A percentile compares a stretch with the other conserved stretches of the same genome.
phyloP scores from a whole-genome alignment of 2,797 vertebrate genomes.

The Naso thynnoides region DNA sequence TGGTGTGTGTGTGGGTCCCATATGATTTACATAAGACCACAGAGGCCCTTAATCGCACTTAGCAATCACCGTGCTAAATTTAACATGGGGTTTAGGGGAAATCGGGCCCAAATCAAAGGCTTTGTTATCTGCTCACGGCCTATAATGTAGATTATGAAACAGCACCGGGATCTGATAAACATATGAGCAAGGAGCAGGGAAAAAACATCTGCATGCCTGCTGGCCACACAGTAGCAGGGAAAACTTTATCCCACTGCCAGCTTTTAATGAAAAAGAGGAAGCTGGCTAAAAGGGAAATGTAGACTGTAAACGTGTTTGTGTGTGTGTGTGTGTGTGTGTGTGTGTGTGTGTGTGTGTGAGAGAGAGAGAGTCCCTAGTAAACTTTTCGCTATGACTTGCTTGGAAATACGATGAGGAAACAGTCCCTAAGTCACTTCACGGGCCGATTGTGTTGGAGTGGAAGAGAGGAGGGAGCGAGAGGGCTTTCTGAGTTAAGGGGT shows the following conservation, averaged over 20 bases:
- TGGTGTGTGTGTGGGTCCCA: conserved; percentile 65
- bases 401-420: conserved; percentile 67
- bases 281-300: conserved; percentile 55
- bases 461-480: conserved; percentile 36
- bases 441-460: conserved; percentile 73
- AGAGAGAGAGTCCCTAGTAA: conserved; percentile 60
- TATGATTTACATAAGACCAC: conserved; percentile 67
- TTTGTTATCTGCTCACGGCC: conserved; percentile 70
- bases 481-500: conserved; percentile 30
- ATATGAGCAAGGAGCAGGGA: conserved; percentile 57
- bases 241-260: conserved; percentile 62
- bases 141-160: conserved; percentile 75
- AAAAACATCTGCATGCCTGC: conserved; percentile 76
- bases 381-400: conserved; percentile 62
- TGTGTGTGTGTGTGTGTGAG: conserved; percentile 16
- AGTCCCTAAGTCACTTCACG: conserved; percentile 64
- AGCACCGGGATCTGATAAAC: conserved; percentile 79
- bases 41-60: conserved; percentile 67
- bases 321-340: conserved; percentile 25
- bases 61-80: conserved; percentile 80
- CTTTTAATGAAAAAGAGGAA: conserved; percentile 70
- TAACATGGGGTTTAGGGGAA: conserved; percentile 73
- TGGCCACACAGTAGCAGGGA: conserved; percentile 77
- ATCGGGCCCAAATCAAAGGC: conserved; percentile 77
- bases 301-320: conserved; percentile 29